Evolutionary conservation across 2,113 vertebrate species (phyloP).

Genomic region (Perca fluviatilis): DNA sequence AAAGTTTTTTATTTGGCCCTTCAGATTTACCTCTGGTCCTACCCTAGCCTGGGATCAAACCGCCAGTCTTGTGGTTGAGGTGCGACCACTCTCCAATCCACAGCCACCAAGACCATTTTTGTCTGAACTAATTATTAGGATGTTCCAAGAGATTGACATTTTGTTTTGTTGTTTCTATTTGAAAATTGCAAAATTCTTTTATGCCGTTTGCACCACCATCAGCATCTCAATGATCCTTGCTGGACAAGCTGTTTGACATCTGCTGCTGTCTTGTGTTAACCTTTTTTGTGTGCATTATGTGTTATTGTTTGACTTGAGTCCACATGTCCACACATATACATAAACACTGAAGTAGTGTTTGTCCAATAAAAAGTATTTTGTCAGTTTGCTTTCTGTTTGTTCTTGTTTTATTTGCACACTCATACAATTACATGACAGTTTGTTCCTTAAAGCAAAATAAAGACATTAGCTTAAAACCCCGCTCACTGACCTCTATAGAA

Average conservation of each 20-base stretch:
- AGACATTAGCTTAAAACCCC: constrained; percentile 39
- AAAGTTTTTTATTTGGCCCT: too few relatives aligned
- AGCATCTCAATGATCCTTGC: not conserved
- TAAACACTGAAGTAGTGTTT: not conserved
- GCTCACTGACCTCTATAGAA: constrained; percentile 51
- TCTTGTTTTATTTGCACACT: constrained; percentile 61
- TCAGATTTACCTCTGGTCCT: too few relatives aligned
- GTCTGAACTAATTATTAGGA: not conserved
- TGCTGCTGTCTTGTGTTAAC: not conserved
- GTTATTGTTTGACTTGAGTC: not conserved
- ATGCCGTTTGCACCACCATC: not conserved
- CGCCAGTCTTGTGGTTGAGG: too few relatives aligned
- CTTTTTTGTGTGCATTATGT: not conserved
- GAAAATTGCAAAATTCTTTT: not conserved
- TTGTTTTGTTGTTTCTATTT: not conserved
- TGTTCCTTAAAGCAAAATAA: constrained; percentile 36
- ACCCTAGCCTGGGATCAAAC: too few relatives aligned
- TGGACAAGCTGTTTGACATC: not conserved
- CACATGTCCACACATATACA: not conserved
- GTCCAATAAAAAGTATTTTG: not conserved
- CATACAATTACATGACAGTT: constrained; percentile 39
- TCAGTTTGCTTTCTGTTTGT: not conserved
- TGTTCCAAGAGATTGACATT: not conserved
- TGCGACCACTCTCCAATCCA: too few relatives aligned
- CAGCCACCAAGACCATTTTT: not conserved